Conservation (phyloP, 2,888 invertebrate species). For the Aproaerema taeniolella region DNA sequence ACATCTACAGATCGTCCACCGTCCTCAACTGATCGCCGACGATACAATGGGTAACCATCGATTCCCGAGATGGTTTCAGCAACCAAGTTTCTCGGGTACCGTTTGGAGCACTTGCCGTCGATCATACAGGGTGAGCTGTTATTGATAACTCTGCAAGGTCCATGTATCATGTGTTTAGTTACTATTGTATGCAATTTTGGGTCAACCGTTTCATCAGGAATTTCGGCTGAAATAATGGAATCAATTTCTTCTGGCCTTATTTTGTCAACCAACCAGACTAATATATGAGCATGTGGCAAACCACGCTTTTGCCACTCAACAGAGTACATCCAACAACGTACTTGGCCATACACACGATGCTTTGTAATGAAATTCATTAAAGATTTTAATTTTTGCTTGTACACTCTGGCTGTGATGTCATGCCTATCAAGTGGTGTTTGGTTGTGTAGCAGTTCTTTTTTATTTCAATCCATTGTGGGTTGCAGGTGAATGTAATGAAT, state of each 20-base stretch:
- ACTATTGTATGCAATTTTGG: conserved; percentile 12
- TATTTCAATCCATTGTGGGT: conserved; percentile 29
- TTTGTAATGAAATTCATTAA: conserved; percentile 23
- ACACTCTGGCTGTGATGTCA: conserved; percentile 27
- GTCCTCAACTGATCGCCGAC: background rate
- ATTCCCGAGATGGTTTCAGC: conserved; percentile 10
- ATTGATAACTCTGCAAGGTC: conserved; percentile 17
- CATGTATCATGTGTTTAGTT: conserved; percentile 17
- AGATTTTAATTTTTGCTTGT: conserved; percentile 21
- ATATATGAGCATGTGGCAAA: conserved; percentile 16
- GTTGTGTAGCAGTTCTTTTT: conserved; percentile 16
- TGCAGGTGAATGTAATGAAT: conserved; percentile 25
- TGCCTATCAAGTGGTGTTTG: conserved; percentile 27
- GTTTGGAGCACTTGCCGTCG: conserved; percentile 14
- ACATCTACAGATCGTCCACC: background rate
- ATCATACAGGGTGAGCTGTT: conserved; percentile 16
- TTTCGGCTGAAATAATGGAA: conserved; percentile 30
- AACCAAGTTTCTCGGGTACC: conserved; percentile 4
- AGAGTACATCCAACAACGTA: conserved; percentile 21
- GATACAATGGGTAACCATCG: conserved; percentile 11
- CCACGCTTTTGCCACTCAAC: conserved; percentile 18
- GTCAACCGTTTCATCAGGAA: conserved; percentile 18
- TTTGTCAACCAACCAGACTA: conserved; percentile 32
- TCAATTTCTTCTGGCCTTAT: conserved; percentile 33
- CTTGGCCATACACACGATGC: conserved; percentile 18